Percentiles rank a stretch among this genome's conserved stretches.
Evolutionary conservation across 2,797 vertebrate genomes (phyloP).

Genomic region (Urocyon cinereoargenteus): DNA sequence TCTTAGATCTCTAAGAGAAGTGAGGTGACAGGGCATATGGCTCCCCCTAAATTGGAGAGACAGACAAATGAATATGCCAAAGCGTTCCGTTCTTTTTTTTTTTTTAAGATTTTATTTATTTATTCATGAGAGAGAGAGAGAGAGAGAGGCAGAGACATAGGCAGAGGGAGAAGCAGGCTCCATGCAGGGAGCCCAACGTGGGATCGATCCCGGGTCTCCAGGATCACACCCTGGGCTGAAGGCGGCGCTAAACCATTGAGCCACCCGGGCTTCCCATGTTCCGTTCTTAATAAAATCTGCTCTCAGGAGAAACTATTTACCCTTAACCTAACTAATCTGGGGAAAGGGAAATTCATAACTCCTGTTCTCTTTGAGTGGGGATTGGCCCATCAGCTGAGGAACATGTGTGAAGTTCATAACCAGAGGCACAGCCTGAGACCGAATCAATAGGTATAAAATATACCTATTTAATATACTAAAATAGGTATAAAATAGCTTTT

Average conservation of each 20-base stretch:
- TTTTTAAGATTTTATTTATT: no score
- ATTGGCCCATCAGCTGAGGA: neutral
- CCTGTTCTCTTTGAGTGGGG: no score
- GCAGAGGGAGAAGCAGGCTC: no score
- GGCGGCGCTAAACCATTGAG: no score
- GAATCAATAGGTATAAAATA: neutral
- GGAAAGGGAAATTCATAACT: neutral
- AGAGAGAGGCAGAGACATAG: no score
- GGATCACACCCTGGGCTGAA: no score
- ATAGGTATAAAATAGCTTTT: neutral
- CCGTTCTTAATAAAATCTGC: neutral
- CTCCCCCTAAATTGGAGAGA: neutral
- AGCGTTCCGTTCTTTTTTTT: no score
- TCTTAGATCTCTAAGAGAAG: neutral
- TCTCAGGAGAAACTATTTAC: neutral
- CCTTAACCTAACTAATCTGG: neutral
- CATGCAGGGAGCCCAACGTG: no score
- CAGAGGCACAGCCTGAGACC: neutral
- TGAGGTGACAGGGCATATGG: neutral
- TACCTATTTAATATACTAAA: no score
- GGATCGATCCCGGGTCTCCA: no score
- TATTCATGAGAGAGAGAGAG: no score
- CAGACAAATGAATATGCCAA: neutral
- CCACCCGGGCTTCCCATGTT: neutral
- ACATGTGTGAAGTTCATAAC: neutral